phyloP scores from a whole-genome alignment of 23 tunicate species.

The Oikopleura albicans region DNA sequence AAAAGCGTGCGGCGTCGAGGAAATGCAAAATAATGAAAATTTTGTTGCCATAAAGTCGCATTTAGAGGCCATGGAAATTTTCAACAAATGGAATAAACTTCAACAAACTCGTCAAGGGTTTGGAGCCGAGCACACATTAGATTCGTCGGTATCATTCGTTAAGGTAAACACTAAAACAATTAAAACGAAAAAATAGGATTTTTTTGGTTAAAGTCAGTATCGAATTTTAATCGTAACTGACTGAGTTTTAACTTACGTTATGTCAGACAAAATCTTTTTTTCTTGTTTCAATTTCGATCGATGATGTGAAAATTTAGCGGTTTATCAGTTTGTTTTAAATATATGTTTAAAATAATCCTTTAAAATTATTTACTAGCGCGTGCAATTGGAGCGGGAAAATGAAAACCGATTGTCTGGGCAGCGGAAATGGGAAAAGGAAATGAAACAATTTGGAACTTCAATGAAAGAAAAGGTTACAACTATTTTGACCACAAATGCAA shows the following conservation, averaged over 20 bases:
- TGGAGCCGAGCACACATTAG: background rate
- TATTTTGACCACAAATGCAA: background rate
- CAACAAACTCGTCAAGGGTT: background rate
- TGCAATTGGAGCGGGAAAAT: background rate
- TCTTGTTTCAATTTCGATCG: too few relatives aligned
- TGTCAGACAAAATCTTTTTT: too few relatives aligned
- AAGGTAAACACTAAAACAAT: too few relatives aligned
- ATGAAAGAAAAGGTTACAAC: background rate
- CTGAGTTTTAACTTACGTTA: too few relatives aligned
- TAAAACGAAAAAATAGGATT: too few relatives aligned
- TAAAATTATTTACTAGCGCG: background rate
- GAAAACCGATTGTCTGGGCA: background rate
- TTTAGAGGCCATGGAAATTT: constrained; percentile 9
- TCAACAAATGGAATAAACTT: background rate
- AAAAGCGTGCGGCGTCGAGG: background rate
- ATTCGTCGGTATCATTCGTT: background rate
- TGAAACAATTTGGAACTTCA: background rate
- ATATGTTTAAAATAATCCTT: background rate
- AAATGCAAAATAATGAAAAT: background rate
- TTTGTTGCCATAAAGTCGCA: background rate
- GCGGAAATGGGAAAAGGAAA: background rate
- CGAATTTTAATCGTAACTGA: too few relatives aligned
- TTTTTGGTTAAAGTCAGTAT: background rate
- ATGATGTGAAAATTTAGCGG: too few relatives aligned
- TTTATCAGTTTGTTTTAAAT: too few relatives aligned